Percentiles rank a stretch among this genome's conserved stretches.
These are phyloP conservation scores for Gobiocypris rarus DNA, from an alignment of 2,113 vertebrate species.

Conservation along the genomic window DNA sequence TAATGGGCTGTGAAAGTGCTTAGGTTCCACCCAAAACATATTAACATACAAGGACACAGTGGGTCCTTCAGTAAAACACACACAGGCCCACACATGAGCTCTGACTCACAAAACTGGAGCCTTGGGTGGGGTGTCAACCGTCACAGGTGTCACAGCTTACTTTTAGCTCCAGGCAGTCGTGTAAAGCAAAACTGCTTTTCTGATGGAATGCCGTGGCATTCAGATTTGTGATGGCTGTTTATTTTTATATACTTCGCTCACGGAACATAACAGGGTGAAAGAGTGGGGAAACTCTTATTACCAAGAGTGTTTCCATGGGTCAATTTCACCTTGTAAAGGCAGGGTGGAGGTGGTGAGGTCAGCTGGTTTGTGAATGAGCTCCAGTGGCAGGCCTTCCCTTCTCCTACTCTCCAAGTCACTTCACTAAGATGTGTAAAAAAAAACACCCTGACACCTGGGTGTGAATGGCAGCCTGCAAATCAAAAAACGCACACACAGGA, in stretches of 20 bases:
- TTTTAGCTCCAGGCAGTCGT: constrained; percentile 65
- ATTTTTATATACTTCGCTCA: constrained; percentile 70
- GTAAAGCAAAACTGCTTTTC: constrained; percentile 63
- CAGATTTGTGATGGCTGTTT: constrained; percentile 70
- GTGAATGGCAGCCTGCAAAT: constrained; percentile 66
- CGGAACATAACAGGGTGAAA: constrained; percentile 58
- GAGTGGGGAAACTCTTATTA: constrained; percentile 60
- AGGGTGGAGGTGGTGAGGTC: constrained; percentile 63
- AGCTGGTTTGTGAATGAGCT: constrained; percentile 57
- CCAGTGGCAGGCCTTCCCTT: constrained; percentile 50
- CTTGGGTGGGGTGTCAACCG: constrained; percentile 68
- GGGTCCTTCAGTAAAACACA: constrained; percentile 52
- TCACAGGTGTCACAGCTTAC: constrained; percentile 67
- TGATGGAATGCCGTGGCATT: constrained; percentile 71
- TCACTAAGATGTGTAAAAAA: constrained; percentile 61
- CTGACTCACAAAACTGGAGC: constrained; percentile 58
- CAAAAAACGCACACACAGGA: constrained; percentile 69
- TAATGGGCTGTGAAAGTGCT: constrained; percentile 43
- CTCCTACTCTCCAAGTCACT: constrained; percentile 49
- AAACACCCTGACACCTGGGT: constrained; percentile 51
- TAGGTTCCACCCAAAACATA: constrained; percentile 52
- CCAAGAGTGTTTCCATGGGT: constrained; percentile 76
- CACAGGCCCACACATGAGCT: constrained; percentile 56
- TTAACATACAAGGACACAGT: constrained; percentile 51
- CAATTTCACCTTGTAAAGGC: constrained; percentile 79